Conservation (phyloP, 1,140 invertebrate genomes). For the Drosophila cardini region DNA sequence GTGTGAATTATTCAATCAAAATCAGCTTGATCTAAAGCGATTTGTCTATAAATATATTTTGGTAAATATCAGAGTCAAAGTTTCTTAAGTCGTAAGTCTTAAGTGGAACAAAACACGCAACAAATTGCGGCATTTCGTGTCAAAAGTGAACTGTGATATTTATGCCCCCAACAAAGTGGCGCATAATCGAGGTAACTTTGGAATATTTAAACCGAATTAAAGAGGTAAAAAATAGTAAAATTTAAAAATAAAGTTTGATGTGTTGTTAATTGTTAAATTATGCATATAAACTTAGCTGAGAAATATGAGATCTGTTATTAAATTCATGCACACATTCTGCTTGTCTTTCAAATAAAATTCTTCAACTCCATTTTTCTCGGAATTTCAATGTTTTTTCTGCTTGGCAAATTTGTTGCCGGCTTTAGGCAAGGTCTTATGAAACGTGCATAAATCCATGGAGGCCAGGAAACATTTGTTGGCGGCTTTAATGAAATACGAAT, state of each 20-base stretch:
- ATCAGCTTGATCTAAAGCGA: constrained; percentile 16
- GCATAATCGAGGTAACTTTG: too few species aligned
- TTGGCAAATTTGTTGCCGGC: background rate
- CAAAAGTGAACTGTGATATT: constrained; percentile 21
- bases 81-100: constrained; percentile 1
- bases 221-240: too few species aligned
- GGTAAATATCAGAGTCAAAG: constrained; percentile 20
- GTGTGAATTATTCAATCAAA: constrained; percentile 19
- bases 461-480: constrained; percentile 57
- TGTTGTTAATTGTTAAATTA: too few species aligned
- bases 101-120: constrained; percentile 13
- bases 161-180: background rate
- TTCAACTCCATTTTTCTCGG: too few species aligned
- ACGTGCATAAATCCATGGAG: constrained; percentile 67
- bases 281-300: too few species aligned
- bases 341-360: too few species aligned
- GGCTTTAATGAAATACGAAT: constrained; percentile 78
- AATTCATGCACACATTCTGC: too few species aligned
- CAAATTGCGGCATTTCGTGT: constrained; percentile 13
- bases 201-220: too few species aligned
- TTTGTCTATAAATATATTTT: constrained; percentile 23
- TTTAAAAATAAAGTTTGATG: too few species aligned
- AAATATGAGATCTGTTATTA: too few species aligned
- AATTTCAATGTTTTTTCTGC: too few species aligned
- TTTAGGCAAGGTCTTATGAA: constrained; percentile 56